A percentile compares a stretch with the other conserved stretches of the same genome.
phyloP scores from a whole-genome alignment of 1,140 invertebrate genomes.

The Acromyrmex heyeri region DNA sequence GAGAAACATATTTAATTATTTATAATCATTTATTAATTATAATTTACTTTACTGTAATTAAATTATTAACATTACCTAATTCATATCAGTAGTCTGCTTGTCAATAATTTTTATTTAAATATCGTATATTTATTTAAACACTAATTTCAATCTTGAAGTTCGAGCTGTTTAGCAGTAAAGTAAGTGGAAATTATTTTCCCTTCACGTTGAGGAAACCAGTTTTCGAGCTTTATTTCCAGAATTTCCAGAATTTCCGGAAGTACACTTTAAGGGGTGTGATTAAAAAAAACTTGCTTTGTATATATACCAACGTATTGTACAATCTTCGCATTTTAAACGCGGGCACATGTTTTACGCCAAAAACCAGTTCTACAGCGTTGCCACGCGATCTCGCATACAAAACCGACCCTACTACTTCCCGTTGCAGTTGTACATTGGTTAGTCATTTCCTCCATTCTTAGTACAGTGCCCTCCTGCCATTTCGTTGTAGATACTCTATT shows the following conservation, averaged over 20 bases:
- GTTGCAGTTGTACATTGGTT: slow-evolving; percentile 53
- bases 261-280: background rate
- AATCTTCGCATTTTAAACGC: slow-evolving; percentile 30
- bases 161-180: background rate
- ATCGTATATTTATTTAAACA: background rate
- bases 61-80: background rate
- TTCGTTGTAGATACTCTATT: slow-evolving; percentile 35
- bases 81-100: background rate
- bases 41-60: background rate
- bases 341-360: slow-evolving; percentile 39
- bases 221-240: background rate
- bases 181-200: background rate
- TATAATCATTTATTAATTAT: background rate
- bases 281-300: slow-evolving; percentile 27
- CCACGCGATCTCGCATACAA: slow-evolving; percentile 12
- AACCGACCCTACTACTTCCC: slow-evolving; percentile 32
- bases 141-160: background rate
- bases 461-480: slow-evolving; percentile 28
- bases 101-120: background rate
- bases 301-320: background rate
- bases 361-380: slow-evolving; percentile 61
- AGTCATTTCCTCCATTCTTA: slow-evolving; percentile 59
- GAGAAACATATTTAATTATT: background rate
- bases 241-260: slow-evolving; percentile 13
- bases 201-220: background rate